Percentiles rank a stretch among this genome's conserved stretches.
phyloP scores from a whole-genome alignment of 2,113 vertebrate species.

The Podilymbus podiceps region DNA sequence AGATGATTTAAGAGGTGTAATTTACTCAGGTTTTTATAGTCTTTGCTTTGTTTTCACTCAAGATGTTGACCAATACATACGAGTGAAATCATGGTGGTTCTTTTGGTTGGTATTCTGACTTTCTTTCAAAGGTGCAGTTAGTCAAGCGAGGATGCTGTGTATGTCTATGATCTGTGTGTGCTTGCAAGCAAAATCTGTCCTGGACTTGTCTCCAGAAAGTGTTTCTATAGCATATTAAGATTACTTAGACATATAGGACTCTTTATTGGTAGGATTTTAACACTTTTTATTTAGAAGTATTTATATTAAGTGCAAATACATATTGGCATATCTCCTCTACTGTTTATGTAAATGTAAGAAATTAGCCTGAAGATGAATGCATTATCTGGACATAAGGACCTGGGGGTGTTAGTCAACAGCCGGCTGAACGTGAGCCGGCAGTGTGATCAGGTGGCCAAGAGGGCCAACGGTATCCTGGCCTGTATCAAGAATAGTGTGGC shows the following conservation, averaged over 20 bases:
- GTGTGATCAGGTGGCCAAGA: too few species aligned
- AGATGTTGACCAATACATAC: not conserved
- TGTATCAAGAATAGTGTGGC: too few species aligned
- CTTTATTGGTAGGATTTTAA: not conserved
- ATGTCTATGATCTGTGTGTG: not conserved
- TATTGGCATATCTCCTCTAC: not conserved
- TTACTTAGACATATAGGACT: not conserved
- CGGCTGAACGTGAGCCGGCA: too few species aligned
- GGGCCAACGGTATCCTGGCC: too few species aligned
- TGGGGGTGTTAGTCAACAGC: too few species aligned
- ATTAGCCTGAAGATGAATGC: not conserved
- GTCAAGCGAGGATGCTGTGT: not conserved
- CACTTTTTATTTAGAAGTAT: not conserved
- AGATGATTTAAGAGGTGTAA: not conserved
- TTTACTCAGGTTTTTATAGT: not conserved
- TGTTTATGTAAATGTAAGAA: not conserved
- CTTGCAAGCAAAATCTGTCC: not conserved
- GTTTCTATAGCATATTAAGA: not conserved
- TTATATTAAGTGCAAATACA: not conserved
- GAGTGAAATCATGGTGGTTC: not conserved
- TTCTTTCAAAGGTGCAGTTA: not conserved
- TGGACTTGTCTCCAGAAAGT: not conserved
- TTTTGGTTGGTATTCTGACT: not conserved
- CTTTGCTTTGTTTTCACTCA: not conserved
- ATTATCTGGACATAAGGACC: too few species aligned